These are phyloP conservation scores for Apostichopus japonicus DNA, from an alignment of 35 echinoderm and acorn worm genomes.

Conservation along the genomic window DNA sequence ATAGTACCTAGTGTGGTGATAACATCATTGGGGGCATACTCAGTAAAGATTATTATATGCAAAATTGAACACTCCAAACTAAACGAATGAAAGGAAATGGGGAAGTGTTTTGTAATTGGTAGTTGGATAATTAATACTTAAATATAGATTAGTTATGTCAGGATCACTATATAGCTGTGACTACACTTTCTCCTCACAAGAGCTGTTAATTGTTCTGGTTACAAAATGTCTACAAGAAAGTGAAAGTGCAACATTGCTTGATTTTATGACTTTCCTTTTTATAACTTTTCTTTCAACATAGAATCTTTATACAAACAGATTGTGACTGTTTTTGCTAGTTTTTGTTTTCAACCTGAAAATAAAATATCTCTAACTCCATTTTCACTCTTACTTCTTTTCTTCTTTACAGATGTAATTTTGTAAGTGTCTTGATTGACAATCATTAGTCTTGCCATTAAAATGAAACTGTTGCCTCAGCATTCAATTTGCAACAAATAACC, in stretches of 20 bases:
- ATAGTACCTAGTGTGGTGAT: too few relatives aligned
- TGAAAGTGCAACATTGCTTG: neutral
- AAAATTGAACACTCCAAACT: too few relatives aligned
- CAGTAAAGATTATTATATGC: too few relatives aligned
- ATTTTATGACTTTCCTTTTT: neutral
- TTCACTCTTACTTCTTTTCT: neutral
- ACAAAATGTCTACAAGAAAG: neutral
- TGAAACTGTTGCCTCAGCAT: neutral
- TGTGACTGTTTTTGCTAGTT: neutral
- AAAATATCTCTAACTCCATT: neutral
- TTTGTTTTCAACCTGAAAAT: neutral
- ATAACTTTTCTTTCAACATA: neutral
- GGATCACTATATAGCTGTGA: neutral
- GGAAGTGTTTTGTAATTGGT: neutral
- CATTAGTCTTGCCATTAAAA: neutral
- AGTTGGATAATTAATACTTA: neutral
- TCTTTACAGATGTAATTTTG: neutral
- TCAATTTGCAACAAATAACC: neutral
- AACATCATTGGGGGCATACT: too few relatives aligned
- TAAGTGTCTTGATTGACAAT: neutral
- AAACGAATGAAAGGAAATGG: neutral
- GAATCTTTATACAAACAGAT: neutral
- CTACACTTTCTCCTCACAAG: neutral
- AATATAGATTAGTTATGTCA: neutral
- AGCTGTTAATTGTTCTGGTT: neutral